A percentile compares a stretch with the other conserved stretches of the same genome.
phyloP scores from a whole-genome alignment of 1,140 invertebrate genomes.

The Triops longicaudatus region DNA sequence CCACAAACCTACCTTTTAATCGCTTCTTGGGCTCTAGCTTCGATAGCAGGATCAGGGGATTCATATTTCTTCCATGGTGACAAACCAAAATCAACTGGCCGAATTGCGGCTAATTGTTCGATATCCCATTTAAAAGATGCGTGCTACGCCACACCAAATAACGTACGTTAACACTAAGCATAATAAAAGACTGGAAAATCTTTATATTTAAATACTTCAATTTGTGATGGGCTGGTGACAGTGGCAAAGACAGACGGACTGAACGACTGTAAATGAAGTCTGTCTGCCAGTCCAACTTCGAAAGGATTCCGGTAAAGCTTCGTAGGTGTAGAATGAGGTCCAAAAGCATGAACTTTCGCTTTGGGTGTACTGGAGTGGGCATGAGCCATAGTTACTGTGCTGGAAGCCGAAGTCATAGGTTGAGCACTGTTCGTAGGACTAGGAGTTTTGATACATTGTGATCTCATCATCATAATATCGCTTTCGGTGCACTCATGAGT shows the following conservation, averaged over 20 bases:
- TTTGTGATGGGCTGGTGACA: slow-evolving; percentile 25
- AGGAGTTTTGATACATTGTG: not conserved
- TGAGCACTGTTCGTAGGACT: not conserved
- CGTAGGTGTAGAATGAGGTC: slow-evolving; percentile 13
- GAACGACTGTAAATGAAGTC: slow-evolving; percentile 27
- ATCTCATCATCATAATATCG: not conserved
- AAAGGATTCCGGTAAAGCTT: slow-evolving; percentile 24
- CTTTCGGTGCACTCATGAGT: not conserved
- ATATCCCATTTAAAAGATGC: slow-evolving; percentile 24
- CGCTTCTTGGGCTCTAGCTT: slow-evolving; percentile 26
- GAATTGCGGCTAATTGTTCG: slow-evolving; percentile 24
- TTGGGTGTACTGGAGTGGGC: slow-evolving; percentile 1
- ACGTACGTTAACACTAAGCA: not conserved
- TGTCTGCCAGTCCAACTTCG: slow-evolving; percentile 25
- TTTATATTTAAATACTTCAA: slow-evolving; percentile 6
- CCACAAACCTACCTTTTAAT: not conserved
- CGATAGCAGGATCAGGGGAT: slow-evolving; percentile 17
- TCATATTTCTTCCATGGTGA: slow-evolving; percentile 21
- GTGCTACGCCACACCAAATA: not conserved
- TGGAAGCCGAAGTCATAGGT: not conserved
- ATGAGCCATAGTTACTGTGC: not conserved
- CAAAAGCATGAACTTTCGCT: not conserved
- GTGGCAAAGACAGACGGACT: slow-evolving; percentile 29
- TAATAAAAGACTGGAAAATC: not conserved
- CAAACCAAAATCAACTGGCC: slow-evolving; percentile 20